Evolutionary conservation across 2,797 vertebrate genomes (phyloP).

Genomic region (Cephalopachus bancanus): DNA sequence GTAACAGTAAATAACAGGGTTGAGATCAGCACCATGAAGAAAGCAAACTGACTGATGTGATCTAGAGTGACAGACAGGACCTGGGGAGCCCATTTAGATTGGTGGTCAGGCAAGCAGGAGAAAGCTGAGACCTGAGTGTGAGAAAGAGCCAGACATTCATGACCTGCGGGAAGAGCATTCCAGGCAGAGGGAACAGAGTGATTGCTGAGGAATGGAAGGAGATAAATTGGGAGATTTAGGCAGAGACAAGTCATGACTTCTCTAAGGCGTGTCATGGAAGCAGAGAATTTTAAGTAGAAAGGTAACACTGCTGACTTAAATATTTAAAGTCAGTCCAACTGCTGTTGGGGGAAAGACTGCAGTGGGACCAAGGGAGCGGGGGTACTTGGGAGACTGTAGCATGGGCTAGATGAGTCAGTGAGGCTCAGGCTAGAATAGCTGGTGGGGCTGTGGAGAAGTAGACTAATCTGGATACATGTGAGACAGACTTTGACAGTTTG

Average conservation of each 20-base stretch:
- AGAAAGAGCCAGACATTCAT: not conserved
- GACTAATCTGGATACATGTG: not conserved
- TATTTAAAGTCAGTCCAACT: not conserved
- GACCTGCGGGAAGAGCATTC: not conserved
- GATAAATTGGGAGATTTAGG: not conserved
- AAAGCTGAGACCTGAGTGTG: not conserved
- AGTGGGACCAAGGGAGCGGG: not conserved
- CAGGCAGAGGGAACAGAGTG: not conserved
- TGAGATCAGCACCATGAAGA: not conserved
- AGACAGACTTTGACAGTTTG: not conserved
- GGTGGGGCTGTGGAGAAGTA: not conserved
- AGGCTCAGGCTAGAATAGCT: not conserved
- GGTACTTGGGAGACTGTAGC: not conserved
- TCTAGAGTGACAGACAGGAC: not conserved
- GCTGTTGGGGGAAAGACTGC: not conserved
- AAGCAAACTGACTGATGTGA: not conserved
- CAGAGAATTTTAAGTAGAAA: not conserved
- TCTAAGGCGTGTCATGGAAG: not conserved
- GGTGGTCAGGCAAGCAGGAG: not conserved
- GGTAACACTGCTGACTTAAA: constrained; percentile 28
- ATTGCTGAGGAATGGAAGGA: not conserved
- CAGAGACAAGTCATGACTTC: not conserved
- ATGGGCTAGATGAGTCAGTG: not conserved
- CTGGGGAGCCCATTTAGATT: not conserved
- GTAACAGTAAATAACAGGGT: not conserved